These are phyloP conservation scores for Daboia siamensis DNA, from an alignment of 2,113 vertebrate genomes.

Conservation along the genomic window DNA sequence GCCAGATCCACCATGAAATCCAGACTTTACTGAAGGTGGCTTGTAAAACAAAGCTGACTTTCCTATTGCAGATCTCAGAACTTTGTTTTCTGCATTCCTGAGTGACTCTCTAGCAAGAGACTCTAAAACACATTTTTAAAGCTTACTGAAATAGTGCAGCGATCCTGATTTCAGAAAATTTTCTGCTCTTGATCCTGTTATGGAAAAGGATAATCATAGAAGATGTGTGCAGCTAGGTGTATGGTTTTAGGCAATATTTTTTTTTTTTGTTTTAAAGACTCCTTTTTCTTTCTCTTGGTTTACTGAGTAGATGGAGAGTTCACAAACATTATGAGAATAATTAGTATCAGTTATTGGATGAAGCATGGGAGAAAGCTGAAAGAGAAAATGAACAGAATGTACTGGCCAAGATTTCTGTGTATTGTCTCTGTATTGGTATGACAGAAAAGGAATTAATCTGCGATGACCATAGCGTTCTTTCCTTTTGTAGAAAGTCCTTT, in stretches of 20 bases:
- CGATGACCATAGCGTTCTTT: constrained; percentile 35
- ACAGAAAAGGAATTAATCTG: constrained; percentile 34
- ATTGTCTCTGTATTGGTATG: constrained; percentile 27
- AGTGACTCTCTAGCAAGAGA: neutral
- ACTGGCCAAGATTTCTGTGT: constrained; percentile 20
- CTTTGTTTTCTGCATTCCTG: neutral
- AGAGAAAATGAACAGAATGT: constrained; percentile 33
- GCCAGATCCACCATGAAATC: neutral
- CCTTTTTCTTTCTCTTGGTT: neutral
- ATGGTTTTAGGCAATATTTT: neutral
- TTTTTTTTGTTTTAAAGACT: neutral
- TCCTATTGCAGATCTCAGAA: neutral
- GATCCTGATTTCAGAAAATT: neutral
- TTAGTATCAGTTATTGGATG: constrained; percentile 35
- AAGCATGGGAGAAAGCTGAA: neutral
- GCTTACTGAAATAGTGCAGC: neutral
- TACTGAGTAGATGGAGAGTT: constrained; percentile 17
- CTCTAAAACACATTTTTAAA: neutral
- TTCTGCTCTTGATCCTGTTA: neutral
- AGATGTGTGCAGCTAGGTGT: neutral
- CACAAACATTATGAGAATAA: constrained; percentile 32
- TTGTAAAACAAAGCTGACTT: neutral
- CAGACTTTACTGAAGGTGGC: neutral
- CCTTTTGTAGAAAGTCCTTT: neutral
- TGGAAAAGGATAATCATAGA: neutral